phyloP scores from a whole-genome alignment of 2,797 vertebrate genomes.

The Pipistrellus pygmaeus region DNA sequence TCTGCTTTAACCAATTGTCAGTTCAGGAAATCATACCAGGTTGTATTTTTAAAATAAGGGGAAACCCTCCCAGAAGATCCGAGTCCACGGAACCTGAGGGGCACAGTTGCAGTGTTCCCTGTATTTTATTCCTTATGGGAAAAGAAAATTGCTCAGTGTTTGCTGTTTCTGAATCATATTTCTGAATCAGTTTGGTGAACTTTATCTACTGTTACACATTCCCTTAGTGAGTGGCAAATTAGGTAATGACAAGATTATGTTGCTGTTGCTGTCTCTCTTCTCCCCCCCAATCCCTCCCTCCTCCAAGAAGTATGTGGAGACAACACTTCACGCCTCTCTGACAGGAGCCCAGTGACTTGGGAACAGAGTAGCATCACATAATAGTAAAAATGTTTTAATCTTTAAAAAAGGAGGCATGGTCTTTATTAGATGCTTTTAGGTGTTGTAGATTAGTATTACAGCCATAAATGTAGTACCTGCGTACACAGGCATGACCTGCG shows the following conservation, averaged over 20 bases:
- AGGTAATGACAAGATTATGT: conserved; percentile 57
- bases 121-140: conserved; percentile 30
- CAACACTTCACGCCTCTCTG: conserved; percentile 51
- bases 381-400: conserved; percentile 56
- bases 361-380: conserved; percentile 16
- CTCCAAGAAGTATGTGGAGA: not conserved
- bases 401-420: conserved; percentile 40
- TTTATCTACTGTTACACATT: conserved; percentile 68
- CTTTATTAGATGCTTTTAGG: conserved; percentile 61
- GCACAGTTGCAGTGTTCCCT: not conserved
- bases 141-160: conserved; percentile 63
- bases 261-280: not conserved
- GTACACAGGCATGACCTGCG: not conserved
- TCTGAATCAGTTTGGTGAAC: conserved; percentile 72
- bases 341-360: conserved; percentile 35
- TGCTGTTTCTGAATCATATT: conserved; percentile 74
- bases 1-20: conserved; percentile 38
- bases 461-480: not conserved
- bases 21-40: not conserved
- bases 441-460: not conserved
- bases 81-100: not conserved
- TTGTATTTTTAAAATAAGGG: conserved; percentile 58
- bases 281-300: no score
- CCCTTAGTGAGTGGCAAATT: conserved; percentile 28
- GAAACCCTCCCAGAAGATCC: conserved; percentile 20